Conservation (phyloP, 1,140 invertebrate species). For the Gryon sp. region DNA sequence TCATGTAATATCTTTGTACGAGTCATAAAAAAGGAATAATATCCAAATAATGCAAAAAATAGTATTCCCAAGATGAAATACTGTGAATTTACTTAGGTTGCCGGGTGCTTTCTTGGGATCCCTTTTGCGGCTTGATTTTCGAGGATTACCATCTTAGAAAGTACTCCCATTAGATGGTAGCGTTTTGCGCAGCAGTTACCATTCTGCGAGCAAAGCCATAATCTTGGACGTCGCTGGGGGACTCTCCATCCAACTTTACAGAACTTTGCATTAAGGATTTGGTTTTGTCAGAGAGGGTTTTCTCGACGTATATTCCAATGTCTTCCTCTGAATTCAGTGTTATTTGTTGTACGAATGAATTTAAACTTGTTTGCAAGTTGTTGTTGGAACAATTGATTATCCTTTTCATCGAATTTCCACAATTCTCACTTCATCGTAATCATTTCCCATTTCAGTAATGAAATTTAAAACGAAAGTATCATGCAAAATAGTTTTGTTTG, state of each 20-base stretch:
- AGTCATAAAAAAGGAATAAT: too few species aligned
- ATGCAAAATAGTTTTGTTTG: too few species aligned
- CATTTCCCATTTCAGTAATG: too few species aligned
- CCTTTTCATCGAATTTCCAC: neutral
- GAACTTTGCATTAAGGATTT: constrained; percentile 58
- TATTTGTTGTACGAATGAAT: constrained; percentile 55
- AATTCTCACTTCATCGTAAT: too few species aligned
- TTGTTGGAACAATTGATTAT: constrained; percentile 50
- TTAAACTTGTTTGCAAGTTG: constrained; percentile 32
- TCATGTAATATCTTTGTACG: too few species aligned
- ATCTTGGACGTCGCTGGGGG: constrained; percentile 46
- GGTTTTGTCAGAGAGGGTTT: constrained; percentile 55
- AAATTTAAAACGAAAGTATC: too few species aligned
- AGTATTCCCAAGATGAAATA: too few species aligned
- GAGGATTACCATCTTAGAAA: constrained; percentile 55
- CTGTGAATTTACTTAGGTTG: constrained; percentile 47
- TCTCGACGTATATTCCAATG: constrained; percentile 55
- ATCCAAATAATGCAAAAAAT: too few species aligned
- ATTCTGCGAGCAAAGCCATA: constrained; percentile 53
- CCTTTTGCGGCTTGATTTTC: constrained; percentile 61
- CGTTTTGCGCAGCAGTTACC: constrained; percentile 38
- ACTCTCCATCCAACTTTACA: constrained; percentile 50
- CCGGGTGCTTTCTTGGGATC: constrained; percentile 34
- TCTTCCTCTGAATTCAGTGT: constrained; percentile 54
- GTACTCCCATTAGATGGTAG: constrained; percentile 56